Evolutionary conservation across 2,113 vertebrate genomes (phyloP).

Genomic region (Raphicerus campestris): DNA sequence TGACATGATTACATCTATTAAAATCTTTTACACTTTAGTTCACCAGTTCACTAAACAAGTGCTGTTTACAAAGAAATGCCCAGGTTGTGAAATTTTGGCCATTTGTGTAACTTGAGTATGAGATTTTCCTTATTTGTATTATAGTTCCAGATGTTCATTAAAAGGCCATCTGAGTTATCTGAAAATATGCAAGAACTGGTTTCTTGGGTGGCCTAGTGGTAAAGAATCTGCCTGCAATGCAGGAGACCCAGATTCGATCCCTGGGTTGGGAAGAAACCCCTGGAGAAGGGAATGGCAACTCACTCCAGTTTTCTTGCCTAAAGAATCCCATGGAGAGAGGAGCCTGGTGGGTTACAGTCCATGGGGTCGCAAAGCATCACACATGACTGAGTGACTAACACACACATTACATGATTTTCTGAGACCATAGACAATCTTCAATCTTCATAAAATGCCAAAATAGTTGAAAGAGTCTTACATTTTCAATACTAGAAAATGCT

Average conservation of each 20-base stretch:
- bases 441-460: not conserved
- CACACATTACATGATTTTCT: not conserved
- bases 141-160: not conserved
- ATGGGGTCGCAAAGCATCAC: no score
- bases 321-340: no score
- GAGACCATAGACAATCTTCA: not conserved
- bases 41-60: not conserved
- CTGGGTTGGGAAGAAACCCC: no score
- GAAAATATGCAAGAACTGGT: not conserved
- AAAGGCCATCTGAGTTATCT: not conserved
- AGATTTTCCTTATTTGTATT: not conserved
- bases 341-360: no score
- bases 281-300: no score
- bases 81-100: not conserved
- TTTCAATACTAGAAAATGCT: slow-evolving; percentile 4
- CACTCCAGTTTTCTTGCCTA: no score
- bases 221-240: no score
- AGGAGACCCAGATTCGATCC: accelerated
- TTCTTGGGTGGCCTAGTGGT: no score
- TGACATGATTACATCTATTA: not conserved
- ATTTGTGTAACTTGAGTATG: not conserved
- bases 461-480: not conserved
- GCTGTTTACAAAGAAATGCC: not conserved
- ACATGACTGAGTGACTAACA: no score
- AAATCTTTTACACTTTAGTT: not conserved